phyloP scores from a whole-genome alignment of 2,797 vertebrate genomes.

The Schizopygopsis malacanthus region DNA sequence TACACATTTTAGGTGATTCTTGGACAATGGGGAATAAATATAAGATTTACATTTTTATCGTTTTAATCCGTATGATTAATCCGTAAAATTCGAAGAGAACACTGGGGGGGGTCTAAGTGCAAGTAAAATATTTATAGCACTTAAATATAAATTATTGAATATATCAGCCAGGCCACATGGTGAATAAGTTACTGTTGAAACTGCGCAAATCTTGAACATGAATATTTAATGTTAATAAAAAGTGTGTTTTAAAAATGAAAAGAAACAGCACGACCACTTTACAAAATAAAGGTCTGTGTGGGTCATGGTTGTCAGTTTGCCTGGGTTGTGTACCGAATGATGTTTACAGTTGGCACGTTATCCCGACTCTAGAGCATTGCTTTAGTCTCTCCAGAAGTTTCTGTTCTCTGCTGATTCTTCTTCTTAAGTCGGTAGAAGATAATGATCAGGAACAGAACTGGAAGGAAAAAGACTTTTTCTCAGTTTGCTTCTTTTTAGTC shows the following conservation, averaged over 20 bases:
- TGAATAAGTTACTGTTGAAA: conserved; percentile 1
- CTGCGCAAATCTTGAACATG: conserved; percentile 12
- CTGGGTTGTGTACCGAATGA: conserved; percentile 6
- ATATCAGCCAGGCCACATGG: conserved; percentile 7
- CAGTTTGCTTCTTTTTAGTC: neutral
- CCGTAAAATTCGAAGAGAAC: neutral
- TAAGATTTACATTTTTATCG: conserved; percentile 5
- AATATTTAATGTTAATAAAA: neutral
- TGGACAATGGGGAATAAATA: conserved; percentile 41
- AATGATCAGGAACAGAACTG: conserved; percentile 72
- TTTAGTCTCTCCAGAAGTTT: conserved; percentile 58
- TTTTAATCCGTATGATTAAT: neutral
- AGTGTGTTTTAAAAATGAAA: neutral
- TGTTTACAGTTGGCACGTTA: conserved; percentile 17
- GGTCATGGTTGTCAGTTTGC: neutral
- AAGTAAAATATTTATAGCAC: neutral
- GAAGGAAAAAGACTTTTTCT: neutral
- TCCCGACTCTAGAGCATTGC: conserved; percentile 67
- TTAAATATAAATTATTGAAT: conserved; percentile 17
- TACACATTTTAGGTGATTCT: conserved; percentile 1
- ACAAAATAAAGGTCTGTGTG: neutral
- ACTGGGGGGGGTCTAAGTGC: neutral
- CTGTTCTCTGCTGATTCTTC: conserved; percentile 37
- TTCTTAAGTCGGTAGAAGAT: conserved; percentile 66
- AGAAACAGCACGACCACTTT: neutral